These are phyloP conservation scores for Platynereis dumerilii DNA, from an alignment of 2,888 invertebrate genomes.

Conservation along the genomic window DNA sequence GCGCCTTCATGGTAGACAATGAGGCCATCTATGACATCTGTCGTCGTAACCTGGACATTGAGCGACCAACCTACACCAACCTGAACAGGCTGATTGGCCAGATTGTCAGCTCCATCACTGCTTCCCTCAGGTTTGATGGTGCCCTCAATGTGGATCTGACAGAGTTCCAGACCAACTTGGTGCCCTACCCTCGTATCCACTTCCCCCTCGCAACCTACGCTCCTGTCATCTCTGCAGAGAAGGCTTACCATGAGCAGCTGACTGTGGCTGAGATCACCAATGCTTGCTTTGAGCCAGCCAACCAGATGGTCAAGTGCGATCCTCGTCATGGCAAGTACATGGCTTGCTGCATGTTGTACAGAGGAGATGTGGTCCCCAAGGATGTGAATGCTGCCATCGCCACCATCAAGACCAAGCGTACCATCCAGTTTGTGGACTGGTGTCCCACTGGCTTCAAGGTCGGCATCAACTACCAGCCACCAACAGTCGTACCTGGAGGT, in stretches of 20 bases:
- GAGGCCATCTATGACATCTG: too few relatives aligned
- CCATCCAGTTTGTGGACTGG: slow-evolving; percentile 24
- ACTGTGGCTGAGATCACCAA: slow-evolving; percentile 42
- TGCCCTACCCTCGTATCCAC: slow-evolving; percentile 10
- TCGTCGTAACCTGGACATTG: too few relatives aligned
- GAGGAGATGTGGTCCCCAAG: slow-evolving; percentile 21
- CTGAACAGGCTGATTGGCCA: slow-evolving; percentile 4
- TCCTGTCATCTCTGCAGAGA: slow-evolving; percentile 32
- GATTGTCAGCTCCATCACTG: slow-evolving; percentile 20
- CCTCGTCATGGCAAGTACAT: slow-evolving; percentile 22
- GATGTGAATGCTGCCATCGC: slow-evolving; percentile 21
- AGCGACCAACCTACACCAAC: slow-evolving; percentile 86
- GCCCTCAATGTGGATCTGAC: slow-evolving; percentile 11
- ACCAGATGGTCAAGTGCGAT: slow-evolving; percentile 67
- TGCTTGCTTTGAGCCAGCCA: slow-evolving; percentile 6
- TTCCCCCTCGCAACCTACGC: slow-evolving; percentile 6
- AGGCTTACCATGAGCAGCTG: slow-evolving; percentile 61
- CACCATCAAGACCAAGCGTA: slow-evolving; percentile 24
- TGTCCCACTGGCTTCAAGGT: slow-evolving; percentile 22
- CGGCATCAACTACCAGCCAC: slow-evolving; percentile 25
- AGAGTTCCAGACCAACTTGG: slow-evolving; percentile 13
- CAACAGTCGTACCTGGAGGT: slow-evolving; percentile 67
- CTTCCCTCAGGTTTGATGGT: slow-evolving; percentile 4
- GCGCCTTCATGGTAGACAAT: slow-evolving; percentile 73
- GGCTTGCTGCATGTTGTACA: slow-evolving; percentile 21